A percentile compares a stretch with the other conserved stretches of the same genome.
Conservation (phyloP, 2,113 vertebrate species). For the Oriolus oriolus region DNA sequence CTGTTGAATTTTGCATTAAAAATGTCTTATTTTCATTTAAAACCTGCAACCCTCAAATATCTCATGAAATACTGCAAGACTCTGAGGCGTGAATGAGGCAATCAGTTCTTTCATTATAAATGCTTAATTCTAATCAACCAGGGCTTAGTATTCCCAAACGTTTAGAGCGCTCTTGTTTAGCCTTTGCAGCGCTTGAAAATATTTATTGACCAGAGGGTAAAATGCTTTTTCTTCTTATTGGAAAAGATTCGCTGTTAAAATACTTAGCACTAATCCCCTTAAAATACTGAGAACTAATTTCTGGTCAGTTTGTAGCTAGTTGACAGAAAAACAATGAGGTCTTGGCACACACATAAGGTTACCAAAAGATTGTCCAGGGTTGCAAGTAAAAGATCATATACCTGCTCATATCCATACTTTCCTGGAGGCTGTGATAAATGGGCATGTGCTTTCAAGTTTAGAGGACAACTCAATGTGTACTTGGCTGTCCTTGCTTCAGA, state of each 20-base stretch:
- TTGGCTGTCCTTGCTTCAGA: not conserved
- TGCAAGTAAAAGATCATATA: not conserved
- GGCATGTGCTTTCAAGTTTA: not conserved
- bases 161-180: not conserved
- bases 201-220: not conserved
- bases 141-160: not conserved
- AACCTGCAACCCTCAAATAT: not conserved
- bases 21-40: not conserved
- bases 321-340: not conserved
- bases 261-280: not conserved
- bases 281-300: not conserved
- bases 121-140: slow-evolving; percentile 2
- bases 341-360: fast-evolving
- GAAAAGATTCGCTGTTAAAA: not conserved
- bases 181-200: not conserved
- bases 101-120: not conserved
- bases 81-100: not conserved
- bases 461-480: not conserved
- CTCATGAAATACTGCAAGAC: not conserved
- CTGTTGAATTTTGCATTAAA: not conserved
- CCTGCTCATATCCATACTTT: not conserved
- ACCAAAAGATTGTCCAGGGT: not conserved
- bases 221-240: not conserved
- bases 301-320: not conserved
- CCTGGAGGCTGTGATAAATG: not conserved